Percentiles rank a stretch among this genome's conserved stretches.
phyloP scores from a whole-genome alignment of 2,888 invertebrate genomes.

The Charanyca ferruginea region DNA sequence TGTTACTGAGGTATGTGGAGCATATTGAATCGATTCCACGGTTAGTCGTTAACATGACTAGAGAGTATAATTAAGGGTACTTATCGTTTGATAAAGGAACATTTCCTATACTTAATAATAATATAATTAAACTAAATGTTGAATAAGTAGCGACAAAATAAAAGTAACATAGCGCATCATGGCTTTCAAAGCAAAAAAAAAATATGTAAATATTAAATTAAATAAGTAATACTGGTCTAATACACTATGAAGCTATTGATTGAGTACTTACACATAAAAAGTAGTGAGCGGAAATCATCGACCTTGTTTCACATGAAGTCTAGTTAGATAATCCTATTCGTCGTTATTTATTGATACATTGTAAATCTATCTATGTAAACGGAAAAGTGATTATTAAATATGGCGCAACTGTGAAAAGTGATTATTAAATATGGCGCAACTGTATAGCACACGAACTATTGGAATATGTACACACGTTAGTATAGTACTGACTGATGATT shows the following conservation, averaged over 20 bases:
- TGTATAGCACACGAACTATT: slow-evolving; percentile 8
- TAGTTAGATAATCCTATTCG: slow-evolving; percentile 15
- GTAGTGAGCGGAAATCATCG: slow-evolving; percentile 1
- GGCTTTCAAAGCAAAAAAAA: slow-evolving; percentile 9
- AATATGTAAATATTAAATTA: slow-evolving; percentile 30
- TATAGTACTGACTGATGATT: too few species aligned
- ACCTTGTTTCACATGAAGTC: slow-evolving; percentile 5
- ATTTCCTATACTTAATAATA: slow-evolving; percentile 24
- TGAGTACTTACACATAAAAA: slow-evolving; percentile 15
- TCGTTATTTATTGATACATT: slow-evolving; percentile 11
- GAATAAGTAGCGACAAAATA: slow-evolving; percentile 14
- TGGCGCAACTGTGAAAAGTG: slow-evolving; percentile 11
- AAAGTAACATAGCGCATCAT: slow-evolving; percentile 3
- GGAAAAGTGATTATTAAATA: slow-evolving; percentile 8
- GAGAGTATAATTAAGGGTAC: slow-evolving; percentile 50
- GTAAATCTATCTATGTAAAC: slow-evolving; percentile 24
- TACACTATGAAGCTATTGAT: slow-evolving; percentile 19
- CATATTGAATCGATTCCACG: slow-evolving; percentile 27
- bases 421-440: slow-evolving; percentile 2
- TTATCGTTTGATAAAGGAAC: slow-evolving; percentile 42
- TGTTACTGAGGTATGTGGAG: slow-evolving; percentile 37
- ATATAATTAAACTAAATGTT: slow-evolving; percentile 40
- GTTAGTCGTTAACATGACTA: slow-evolving; percentile 59
- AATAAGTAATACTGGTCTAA: slow-evolving; percentile 59
- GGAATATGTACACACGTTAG: slow-evolving; percentile 2